These are phyloP conservation scores for Parotocinclus haroldoi DNA, from an alignment of 2,797 vertebrate genomes.

Conservation along the genomic window DNA sequence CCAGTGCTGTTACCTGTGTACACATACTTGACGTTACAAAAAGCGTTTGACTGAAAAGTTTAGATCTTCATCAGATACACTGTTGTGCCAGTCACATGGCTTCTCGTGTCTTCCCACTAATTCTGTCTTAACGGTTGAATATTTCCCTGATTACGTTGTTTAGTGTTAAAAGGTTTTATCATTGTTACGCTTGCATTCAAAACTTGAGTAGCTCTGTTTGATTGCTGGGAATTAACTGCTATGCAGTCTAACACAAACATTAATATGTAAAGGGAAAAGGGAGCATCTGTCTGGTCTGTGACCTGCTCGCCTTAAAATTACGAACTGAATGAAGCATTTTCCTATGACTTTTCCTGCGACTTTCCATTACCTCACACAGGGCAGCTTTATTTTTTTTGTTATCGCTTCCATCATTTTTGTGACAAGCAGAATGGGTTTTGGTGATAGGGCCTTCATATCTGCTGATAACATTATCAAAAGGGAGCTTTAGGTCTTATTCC, in stretches of 20 bases:
- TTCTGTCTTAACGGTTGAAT: conserved; percentile 67
- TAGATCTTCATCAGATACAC: too few species aligned
- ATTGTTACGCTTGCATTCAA: conserved; percentile 67
- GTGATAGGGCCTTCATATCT: conserved; percentile 70
- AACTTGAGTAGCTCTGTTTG: conserved; percentile 70
- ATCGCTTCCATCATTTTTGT: conserved; percentile 71
- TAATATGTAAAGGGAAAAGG: conserved; percentile 80
- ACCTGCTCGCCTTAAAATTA: conserved; percentile 66
- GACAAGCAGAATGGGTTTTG: conserved; percentile 66
- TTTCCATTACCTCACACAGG: conserved; percentile 60
- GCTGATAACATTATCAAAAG: conserved; percentile 75
- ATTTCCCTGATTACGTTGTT: conserved; percentile 78
- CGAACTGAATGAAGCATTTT: conserved; percentile 66
- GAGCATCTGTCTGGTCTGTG: conserved; percentile 59
- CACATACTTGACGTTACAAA: too few species aligned
- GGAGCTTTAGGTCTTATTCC: conserved; percentile 52
- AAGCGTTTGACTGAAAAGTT: too few species aligned
- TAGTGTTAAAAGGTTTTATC: conserved; percentile 75
- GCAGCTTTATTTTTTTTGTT: conserved; percentile 64
- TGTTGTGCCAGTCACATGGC: too few species aligned
- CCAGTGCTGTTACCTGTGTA: too few species aligned
- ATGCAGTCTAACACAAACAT: conserved; percentile 66
- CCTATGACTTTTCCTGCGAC: conserved; percentile 73
- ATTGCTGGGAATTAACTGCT: conserved; percentile 67
- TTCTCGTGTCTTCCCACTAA: too few species aligned